phyloP scores from a whole-genome alignment of 2,113 vertebrate species.

The Eclectus roratus region DNA sequence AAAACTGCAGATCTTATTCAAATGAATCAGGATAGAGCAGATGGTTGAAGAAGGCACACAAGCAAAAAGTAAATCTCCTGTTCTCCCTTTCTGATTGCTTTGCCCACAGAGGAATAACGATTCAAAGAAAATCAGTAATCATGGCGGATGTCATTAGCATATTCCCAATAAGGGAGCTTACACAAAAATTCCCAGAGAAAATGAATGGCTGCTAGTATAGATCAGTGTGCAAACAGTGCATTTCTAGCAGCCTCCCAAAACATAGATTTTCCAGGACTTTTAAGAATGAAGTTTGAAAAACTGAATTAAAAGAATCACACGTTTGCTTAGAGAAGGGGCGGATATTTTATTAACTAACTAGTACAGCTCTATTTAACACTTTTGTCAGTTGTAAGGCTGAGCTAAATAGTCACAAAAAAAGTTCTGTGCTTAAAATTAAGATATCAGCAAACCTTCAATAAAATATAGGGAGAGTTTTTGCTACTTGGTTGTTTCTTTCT shows the following conservation, averaged over 20 bases:
- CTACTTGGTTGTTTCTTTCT: slow-evolving; percentile 31
- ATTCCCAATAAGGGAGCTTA: slow-evolving; percentile 91
- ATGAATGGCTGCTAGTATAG: slow-evolving; percentile 78
- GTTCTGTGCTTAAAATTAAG: slow-evolving; percentile 35
- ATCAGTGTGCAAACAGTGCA: slow-evolving; percentile 77
- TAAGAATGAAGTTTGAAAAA: slow-evolving; percentile 58
- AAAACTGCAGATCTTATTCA: slow-evolving; percentile 84
- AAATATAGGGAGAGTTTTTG: slow-evolving; percentile 24
- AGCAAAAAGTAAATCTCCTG: slow-evolving; percentile 87
- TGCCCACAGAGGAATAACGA: slow-evolving; percentile 90
- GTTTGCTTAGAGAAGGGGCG: not conserved
- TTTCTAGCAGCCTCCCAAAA: slow-evolving; percentile 84
- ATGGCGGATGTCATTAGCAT: slow-evolving; percentile 92
- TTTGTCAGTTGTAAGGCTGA: not conserved
- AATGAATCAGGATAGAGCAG: slow-evolving; percentile 85
- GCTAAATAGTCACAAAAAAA: not conserved
- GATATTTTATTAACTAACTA: slow-evolving; percentile 25
- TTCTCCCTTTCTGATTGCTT: slow-evolving; percentile 90
- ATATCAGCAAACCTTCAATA: slow-evolving; percentile 3
- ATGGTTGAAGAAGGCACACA: slow-evolving; percentile 84
- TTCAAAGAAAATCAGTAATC: slow-evolving; percentile 96
- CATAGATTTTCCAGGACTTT: slow-evolving; percentile 32
- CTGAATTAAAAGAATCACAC: not conserved
- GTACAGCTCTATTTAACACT: not conserved
- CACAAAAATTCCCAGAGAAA: slow-evolving; percentile 81